These are phyloP conservation scores for Axis porcinus DNA, from an alignment of 2,113 vertebrate species.

Conservation along the genomic window DNA sequence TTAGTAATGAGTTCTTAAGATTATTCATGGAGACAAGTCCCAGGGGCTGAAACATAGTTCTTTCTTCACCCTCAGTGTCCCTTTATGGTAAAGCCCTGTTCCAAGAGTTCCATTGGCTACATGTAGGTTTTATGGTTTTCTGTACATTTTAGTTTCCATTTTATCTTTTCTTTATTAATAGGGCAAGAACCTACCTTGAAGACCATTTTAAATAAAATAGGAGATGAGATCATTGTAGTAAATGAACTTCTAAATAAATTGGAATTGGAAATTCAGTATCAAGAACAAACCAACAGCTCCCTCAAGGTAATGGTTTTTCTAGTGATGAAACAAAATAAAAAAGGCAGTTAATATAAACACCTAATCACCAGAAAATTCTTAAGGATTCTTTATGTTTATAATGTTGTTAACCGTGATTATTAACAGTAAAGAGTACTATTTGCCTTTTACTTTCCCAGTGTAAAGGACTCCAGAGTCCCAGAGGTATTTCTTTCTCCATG, in stretches of 20 bases:
- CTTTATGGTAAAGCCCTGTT: neutral
- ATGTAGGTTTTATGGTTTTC: neutral
- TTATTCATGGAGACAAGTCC: neutral
- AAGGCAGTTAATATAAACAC: neutral
- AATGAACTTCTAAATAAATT: slow-evolving; percentile 72
- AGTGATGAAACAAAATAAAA: neutral
- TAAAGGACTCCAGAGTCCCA: neutral
- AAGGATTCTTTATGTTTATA: slow-evolving; percentile 11
- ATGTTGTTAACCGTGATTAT: neutral
- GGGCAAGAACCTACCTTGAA: slow-evolving; percentile 59
- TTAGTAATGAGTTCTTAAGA: neutral
- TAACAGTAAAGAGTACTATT: neutral
- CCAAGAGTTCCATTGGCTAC: neutral
- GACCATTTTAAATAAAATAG: slow-evolving; percentile 58
- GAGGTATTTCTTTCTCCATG: neutral
- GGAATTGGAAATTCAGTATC: slow-evolving; percentile 71
- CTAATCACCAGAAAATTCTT: neutral
- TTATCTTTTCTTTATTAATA: slow-evolving; percentile 38
- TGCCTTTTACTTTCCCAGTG: neutral
- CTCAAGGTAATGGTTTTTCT: slow-evolving; percentile 76
- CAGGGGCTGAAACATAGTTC: neutral
- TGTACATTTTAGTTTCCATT: neutral
- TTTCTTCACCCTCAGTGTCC: neutral
- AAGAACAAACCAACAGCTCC: slow-evolving; percentile 53
- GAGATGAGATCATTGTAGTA: slow-evolving; percentile 57